phyloP scores from a whole-genome alignment of 2,888 invertebrate species.

The Cepaea hortensis region DNA sequence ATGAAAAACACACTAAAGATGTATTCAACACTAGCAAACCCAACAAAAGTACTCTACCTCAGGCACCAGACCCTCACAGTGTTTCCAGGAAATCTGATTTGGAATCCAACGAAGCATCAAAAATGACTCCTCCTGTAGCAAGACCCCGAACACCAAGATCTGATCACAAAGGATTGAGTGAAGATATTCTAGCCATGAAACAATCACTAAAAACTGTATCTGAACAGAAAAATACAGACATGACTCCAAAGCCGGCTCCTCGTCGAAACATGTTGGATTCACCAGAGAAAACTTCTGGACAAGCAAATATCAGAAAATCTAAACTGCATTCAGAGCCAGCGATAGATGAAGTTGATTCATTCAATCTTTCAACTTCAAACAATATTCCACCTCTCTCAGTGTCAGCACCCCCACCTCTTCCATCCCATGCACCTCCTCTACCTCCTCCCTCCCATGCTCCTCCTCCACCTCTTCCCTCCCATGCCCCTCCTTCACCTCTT shows the following conservation, averaged over 20 bases:
- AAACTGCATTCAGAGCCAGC: background rate
- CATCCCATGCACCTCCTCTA: background rate
- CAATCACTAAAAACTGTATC: background rate
- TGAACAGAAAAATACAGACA: background rate
- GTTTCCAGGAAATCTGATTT: slow-evolving; percentile 1
- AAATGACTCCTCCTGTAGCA: slow-evolving; percentile 13
- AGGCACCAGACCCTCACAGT: background rate
- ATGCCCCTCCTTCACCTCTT: background rate
- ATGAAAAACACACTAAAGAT: background rate
- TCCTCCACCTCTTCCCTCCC: slow-evolving; percentile 14
- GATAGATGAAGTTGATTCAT: background rate
- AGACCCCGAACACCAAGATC: slow-evolving; percentile 23
- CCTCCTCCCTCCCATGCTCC: background rate
- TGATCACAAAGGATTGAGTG: background rate
- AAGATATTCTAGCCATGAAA: background rate
- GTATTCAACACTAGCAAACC: background rate
- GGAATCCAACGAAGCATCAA: background rate
- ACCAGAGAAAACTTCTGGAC: background rate
- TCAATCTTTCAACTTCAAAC: slow-evolving; percentile 15
- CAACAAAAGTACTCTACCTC: background rate
- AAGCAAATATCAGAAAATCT: slow-evolving; percentile 28
- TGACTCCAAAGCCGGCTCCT: slow-evolving; percentile 42
- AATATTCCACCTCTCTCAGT: slow-evolving; percentile 22
- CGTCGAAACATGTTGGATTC: slow-evolving; percentile 37
- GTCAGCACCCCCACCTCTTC: slow-evolving; percentile 36